phyloP scores from a whole-genome alignment of 2,888 invertebrate genomes.

The Hirudinaria manillensis region DNA sequence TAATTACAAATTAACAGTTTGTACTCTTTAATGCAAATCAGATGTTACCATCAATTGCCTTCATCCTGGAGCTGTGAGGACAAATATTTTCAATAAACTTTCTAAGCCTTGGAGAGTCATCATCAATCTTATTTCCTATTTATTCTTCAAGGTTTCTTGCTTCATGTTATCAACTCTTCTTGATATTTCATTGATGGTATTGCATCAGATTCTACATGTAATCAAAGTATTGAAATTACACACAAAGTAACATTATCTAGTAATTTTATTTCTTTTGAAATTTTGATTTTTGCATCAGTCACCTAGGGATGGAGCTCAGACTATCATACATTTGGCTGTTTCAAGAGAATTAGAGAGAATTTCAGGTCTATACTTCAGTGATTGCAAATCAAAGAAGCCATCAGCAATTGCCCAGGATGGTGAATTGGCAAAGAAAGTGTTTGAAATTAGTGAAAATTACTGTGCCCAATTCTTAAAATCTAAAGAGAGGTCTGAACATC shows the following conservation, averaged over 20 bases:
- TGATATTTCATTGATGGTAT: no score
- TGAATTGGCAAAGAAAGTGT: constrained; percentile 16
- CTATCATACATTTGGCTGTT: constrained; percentile 33
- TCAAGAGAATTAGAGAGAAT: constrained; percentile 32
- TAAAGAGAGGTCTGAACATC: no score
- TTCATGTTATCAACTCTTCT: no score
- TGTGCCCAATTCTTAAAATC: not conserved
- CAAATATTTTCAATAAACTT: constrained; percentile 42
- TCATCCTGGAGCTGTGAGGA: constrained; percentile 46
- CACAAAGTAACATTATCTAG: no score
- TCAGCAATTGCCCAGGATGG: constrained; percentile 1
- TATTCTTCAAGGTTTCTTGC: constrained; percentile 35
- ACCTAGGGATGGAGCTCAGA: constrained; percentile 37
- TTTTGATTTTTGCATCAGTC: constrained; percentile 29
- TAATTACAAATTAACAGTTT: not conserved
- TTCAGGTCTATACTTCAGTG: constrained; percentile 34
- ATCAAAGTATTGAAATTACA: no score
- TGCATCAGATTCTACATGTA: no score
- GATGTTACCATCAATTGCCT: constrained; percentile 43
- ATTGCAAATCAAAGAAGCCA: constrained; percentile 24
- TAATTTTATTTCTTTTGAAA: no score
- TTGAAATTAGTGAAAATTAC: constrained; percentile 15
- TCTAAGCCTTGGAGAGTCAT: constrained; percentile 36
- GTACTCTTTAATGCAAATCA: constrained; percentile 23
- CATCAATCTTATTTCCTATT: constrained; percentile 35